Conservation (phyloP, 2,888 invertebrate genomes). For the Nomada flava region DNA sequence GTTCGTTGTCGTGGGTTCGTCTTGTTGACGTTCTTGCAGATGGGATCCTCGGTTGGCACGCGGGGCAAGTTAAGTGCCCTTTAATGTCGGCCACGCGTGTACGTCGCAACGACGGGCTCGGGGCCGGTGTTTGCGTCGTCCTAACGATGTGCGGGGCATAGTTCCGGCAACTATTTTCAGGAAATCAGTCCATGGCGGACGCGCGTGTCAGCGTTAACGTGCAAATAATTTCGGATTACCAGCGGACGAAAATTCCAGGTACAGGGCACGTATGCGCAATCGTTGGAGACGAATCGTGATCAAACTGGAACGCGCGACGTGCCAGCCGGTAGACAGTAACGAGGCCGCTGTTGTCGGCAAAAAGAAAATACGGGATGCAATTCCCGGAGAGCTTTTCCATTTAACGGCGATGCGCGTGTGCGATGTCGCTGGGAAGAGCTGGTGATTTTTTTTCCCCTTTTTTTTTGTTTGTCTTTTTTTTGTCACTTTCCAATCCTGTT, state of each 20-base stretch:
- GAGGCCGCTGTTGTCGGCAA: constrained; percentile 45
- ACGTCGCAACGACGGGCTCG: not conserved
- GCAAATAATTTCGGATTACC: constrained; percentile 64
- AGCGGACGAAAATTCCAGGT: constrained; percentile 54
- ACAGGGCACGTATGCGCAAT: constrained; percentile 60
- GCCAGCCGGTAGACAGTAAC: constrained; percentile 47
- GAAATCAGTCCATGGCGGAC: constrained; percentile 32
- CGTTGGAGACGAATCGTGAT: constrained; percentile 64
- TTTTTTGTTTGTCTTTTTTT: constrained; percentile 8
- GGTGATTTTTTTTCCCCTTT: constrained; percentile 20
- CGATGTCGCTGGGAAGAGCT: constrained; percentile 10
- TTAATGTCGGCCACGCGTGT: constrained; percentile 17
- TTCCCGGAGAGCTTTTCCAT: constrained; percentile 58
- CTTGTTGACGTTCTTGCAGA: not conserved
- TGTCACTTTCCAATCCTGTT: constrained; percentile 34
- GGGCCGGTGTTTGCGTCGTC: not conserved
- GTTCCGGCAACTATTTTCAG: constrained; percentile 58
- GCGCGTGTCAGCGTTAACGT: constrained; percentile 59
- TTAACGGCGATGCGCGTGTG: constrained; percentile 44
- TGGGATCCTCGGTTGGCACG: not conserved
- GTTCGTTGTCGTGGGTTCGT: not conserved
- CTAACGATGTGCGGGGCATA: constrained; percentile 20
- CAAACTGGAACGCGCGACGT: constrained; percentile 55
- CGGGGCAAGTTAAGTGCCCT: constrained; percentile 14
- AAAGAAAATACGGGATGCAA: constrained; percentile 49